A percentile compares a stretch with the other conserved stretches of the same genome.
Conservation (phyloP, 1,140 invertebrate genomes). For the Pectinophora gossypiella region DNA sequence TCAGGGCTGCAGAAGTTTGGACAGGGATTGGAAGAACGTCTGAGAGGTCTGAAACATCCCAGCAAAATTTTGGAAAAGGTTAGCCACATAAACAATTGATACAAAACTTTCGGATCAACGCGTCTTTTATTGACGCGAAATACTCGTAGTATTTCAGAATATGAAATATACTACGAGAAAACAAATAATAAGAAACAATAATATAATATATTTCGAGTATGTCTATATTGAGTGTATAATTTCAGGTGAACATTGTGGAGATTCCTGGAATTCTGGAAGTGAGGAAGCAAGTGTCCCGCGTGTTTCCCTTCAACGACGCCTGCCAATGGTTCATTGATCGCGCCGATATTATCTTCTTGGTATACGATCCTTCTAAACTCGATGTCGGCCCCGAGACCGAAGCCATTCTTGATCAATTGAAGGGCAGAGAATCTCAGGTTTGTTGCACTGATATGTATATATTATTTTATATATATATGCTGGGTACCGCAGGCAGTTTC, state of each 20-base stretch:
- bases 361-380: conserved; percentile 96
- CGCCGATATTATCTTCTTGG: conserved; percentile 95
- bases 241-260: conserved; percentile 95
- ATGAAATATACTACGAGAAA: no score
- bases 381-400: conserved; percentile 96
- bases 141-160: no score
- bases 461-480: no score
- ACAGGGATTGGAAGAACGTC: conserved; percentile 91
- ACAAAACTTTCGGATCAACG: no score
- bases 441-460: no score
- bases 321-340: conserved; percentile 97
- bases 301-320: conserved; percentile 96
- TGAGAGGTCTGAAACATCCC: conserved; percentile 88
- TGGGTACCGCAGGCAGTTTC: no score
- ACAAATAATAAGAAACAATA: no score
- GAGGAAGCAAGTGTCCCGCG: conserved; percentile 92
- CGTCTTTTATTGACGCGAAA: no score
- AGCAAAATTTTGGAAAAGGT: conserved; percentile 93
- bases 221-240: no score
- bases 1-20: conserved; percentile 96
- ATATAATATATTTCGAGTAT: no score
- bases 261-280: conserved; percentile 97
- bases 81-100: no score
- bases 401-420: conserved; percentile 93
- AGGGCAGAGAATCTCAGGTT: conserved; percentile 93